phyloP scores from a whole-genome alignment of 1,140 invertebrate species.

The Neoseiulus cucumeris region DNA sequence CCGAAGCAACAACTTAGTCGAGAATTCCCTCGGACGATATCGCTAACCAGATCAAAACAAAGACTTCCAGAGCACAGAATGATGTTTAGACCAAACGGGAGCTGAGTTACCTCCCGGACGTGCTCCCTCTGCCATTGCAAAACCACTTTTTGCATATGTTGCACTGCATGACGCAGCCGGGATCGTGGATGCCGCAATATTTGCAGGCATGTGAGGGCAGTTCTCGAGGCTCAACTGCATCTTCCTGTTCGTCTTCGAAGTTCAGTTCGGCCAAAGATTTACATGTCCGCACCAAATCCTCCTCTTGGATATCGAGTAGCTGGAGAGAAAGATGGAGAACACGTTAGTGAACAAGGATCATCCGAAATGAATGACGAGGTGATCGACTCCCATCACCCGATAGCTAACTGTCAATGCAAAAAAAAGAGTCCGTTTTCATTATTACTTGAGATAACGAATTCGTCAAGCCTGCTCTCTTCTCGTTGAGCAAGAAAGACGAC shows the following conservation, averaged over 20 bases:
- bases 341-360: no score
- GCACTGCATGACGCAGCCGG: slow-evolving; percentile 89
- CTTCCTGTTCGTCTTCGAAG: slow-evolving; percentile 51
- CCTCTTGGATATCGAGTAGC: no score
- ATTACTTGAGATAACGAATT: no score
- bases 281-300: no score
- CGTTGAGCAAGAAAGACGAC: no score
- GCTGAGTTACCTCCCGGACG: slow-evolving; percentile 49
- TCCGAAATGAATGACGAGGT: no score
- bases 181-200: slow-evolving; percentile 96
- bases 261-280: slow-evolving; percentile 26
- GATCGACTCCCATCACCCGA: no score
- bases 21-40: background rate
- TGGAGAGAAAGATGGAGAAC: no score
- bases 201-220: slow-evolving; percentile 84
- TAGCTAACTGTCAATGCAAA: no score
- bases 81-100: no score
- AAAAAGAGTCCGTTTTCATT: no score
- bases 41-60: background rate
- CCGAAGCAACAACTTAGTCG: background rate
- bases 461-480: no score
- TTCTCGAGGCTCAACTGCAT: slow-evolving; percentile 38
- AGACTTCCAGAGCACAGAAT: background rate
- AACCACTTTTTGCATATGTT: slow-evolving; percentile 99
- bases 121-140: slow-evolving; percentile 94